Evolutionary conservation across 2,113 vertebrate genomes (phyloP).

Genomic region (Cynocephalus volans): DNA sequence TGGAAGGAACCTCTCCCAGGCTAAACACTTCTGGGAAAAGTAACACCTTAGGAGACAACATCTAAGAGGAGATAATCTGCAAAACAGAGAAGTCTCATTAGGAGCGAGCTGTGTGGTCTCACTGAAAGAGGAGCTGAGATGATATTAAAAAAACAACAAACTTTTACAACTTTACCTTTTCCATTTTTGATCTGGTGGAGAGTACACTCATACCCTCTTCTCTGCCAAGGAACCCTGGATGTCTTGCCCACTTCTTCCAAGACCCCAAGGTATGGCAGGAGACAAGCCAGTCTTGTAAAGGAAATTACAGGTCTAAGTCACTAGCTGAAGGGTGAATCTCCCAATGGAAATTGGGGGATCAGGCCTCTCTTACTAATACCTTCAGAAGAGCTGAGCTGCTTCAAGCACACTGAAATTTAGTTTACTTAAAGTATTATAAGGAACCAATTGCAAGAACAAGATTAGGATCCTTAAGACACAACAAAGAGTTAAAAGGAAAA

Average conservation of each 20-base stretch:
- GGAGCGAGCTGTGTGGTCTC: not conserved
- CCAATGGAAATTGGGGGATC: not conserved
- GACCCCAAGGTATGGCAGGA: not conserved
- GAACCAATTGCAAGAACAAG: slow-evolving; percentile 22
- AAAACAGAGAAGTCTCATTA: not conserved
- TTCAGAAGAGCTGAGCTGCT: not conserved
- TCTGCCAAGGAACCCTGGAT: not conserved
- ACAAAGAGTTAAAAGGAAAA: not conserved
- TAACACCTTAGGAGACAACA: not conserved
- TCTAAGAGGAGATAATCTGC: not conserved
- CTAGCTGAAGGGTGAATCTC: slow-evolving; percentile 25
- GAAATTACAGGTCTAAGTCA: slow-evolving; percentile 30
- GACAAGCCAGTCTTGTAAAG: not conserved
- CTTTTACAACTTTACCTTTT: not conserved
- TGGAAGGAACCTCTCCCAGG: not conserved
- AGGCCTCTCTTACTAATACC: not conserved
- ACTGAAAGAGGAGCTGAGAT: slow-evolving; percentile 10
- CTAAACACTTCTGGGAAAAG: not conserved
- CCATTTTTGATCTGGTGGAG: not conserved
- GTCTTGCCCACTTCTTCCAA: not conserved
- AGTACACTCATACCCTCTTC: not conserved
- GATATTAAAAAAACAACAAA: not conserved
- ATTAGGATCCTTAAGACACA: slow-evolving; percentile 55
- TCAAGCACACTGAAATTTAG: slow-evolving; percentile 26
- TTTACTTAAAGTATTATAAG: slow-evolving; percentile 42